Evolutionary conservation across 2,113 vertebrate genomes (phyloP).

Genomic region (Haliaeetus leucogaster): DNA sequence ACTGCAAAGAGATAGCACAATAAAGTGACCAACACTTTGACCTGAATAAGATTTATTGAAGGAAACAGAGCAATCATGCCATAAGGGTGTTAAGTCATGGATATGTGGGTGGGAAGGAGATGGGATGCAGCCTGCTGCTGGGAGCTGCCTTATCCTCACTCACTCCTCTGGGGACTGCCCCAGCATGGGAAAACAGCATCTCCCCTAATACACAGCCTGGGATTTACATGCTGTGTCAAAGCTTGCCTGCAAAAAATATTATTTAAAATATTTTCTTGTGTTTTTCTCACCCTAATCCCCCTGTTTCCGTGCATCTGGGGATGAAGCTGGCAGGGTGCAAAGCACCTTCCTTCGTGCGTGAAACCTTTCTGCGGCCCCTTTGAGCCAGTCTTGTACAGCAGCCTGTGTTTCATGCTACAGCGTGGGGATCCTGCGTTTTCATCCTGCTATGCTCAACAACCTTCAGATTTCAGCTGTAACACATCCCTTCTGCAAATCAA

Average conservation of each 20-base stretch:
- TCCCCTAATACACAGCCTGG: not conserved
- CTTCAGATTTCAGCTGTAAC: not conserved
- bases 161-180: not conserved
- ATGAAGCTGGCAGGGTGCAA: not conserved
- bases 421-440: not conserved
- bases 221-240: not conserved
- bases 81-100: accelerated
- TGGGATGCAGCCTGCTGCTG: not conserved
- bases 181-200: not conserved
- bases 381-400: not conserved
- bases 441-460: not conserved
- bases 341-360: not conserved
- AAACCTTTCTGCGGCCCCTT: not conserved
- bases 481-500: not conserved
- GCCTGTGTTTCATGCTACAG: accelerated
- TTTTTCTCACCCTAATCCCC: not conserved
- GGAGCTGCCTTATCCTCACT: not conserved
- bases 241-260: not conserved
- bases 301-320: not conserved
- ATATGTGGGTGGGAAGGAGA: not conserved
- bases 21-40: accelerated
- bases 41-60: not conserved
- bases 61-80: accelerated
- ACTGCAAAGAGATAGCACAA: not conserved
- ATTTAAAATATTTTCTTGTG: not conserved